These are phyloP conservation scores for Dendroctonus valens DNA, from an alignment of 1,140 invertebrate genomes.

Conservation along the genomic window DNA sequence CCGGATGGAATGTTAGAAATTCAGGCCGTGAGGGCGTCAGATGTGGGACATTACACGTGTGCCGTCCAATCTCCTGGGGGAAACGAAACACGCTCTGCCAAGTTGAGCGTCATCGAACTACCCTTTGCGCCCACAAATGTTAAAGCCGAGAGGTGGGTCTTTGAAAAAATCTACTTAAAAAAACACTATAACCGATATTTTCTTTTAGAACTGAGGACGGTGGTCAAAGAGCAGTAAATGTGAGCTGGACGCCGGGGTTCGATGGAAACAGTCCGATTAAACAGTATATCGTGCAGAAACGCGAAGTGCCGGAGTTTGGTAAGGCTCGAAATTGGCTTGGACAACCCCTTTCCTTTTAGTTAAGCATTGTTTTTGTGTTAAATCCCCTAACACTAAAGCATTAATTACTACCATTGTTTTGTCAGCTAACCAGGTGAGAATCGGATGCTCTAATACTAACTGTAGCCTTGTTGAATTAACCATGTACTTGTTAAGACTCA, in stretches of 20 bases:
- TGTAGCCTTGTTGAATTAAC: no score
- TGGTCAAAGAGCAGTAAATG: slow-evolving; percentile 73
- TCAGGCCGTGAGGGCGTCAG: slow-evolving; percentile 74
- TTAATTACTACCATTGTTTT: no score
- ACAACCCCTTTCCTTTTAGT: slow-evolving; percentile 10
- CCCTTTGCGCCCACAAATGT: slow-evolving; percentile 90
- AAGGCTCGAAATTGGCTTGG: slow-evolving; percentile 41
- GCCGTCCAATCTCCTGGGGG: slow-evolving; percentile 83
- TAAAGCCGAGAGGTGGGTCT: slow-evolving; percentile 57
- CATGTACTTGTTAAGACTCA: no score
- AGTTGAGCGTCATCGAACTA: slow-evolving; percentile 87
- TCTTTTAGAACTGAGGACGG: slow-evolving; percentile 56
- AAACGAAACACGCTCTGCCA: slow-evolving; percentile 84
- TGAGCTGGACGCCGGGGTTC: slow-evolving; percentile 93
- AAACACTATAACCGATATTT: background rate
- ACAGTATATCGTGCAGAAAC: slow-evolving; percentile 90
- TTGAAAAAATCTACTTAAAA: background rate
- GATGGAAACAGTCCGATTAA: slow-evolving; percentile 95
- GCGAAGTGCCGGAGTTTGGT: slow-evolving; percentile 83
- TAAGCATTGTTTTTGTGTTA: slow-evolving; percentile 45
- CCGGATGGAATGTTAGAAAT: slow-evolving; percentile 79
- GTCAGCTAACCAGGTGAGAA: no score
- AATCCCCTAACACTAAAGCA: background rate
- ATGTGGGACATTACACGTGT: slow-evolving; percentile 81
- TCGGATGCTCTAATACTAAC: no score